Conservation (phyloP, 1,140 invertebrate species). For the Cyclargus thomasi region DNA sequence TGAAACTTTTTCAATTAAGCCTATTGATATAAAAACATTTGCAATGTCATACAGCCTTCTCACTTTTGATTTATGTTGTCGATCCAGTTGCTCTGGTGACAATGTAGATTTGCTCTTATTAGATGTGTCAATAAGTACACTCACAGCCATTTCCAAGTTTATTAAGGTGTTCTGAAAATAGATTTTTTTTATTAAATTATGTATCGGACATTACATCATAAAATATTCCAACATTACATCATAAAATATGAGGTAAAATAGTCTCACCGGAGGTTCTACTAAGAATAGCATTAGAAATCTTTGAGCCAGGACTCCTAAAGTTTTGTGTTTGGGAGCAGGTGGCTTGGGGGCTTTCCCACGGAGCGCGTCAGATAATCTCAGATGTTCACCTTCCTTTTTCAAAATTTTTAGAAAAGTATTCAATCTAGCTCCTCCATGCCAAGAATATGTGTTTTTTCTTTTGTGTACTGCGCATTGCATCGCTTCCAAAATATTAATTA, state of each 20-base stretch:
- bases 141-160: constrained; percentile 81
- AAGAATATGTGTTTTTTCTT: constrained; percentile 78
- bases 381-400: constrained; percentile 64
- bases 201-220: not conserved
- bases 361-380: constrained; percentile 61
- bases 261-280: constrained; percentile 78
- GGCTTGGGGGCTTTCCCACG: constrained; percentile 63
- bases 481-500: constrained; percentile 85
- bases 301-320: constrained; percentile 81
- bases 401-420: constrained; percentile 68
- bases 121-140: constrained; percentile 77
- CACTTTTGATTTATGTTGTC: constrained; percentile 79
- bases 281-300: constrained; percentile 85
- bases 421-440: constrained; percentile 75
- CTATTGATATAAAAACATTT: constrained; percentile 83
- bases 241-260: not conserved
- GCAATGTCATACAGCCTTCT: constrained; percentile 85
- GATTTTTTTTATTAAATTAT: constrained; percentile 13
- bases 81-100: constrained; percentile 64
- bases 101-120: constrained; percentile 48
- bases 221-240: not conserved
- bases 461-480: constrained; percentile 81
- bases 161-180: constrained; percentile 78
- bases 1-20: constrained; percentile 80
- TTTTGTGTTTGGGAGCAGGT: constrained; percentile 76